Conservation (phyloP, 2,888 invertebrate genomes). For the Byasa hedistus region DNA sequence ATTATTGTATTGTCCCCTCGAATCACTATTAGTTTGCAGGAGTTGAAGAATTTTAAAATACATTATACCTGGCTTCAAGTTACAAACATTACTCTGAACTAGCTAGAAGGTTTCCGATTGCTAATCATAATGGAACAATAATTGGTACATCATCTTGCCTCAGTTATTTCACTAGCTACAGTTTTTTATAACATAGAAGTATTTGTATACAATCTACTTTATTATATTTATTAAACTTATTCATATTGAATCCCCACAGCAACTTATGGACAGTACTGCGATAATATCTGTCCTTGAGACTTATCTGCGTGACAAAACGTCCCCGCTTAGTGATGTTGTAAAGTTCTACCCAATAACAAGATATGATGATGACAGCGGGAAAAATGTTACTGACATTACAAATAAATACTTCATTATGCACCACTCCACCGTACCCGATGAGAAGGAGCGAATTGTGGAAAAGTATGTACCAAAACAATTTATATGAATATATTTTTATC, state of each 20-base stretch:
- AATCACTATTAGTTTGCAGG: too few relatives aligned
- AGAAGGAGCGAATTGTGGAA: slow-evolving; percentile 75
- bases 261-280: slow-evolving; percentile 95
- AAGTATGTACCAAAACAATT: slow-evolving; percentile 39
- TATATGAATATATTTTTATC: not conserved
- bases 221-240: not conserved
- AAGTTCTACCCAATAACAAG: slow-evolving; percentile 88
- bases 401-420: slow-evolving; percentile 95
- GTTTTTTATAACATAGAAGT: too few relatives aligned
- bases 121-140: too few relatives aligned
- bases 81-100: too few relatives aligned
- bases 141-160: too few relatives aligned
- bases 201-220: too few relatives aligned
- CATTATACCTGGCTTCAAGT: too few relatives aligned
- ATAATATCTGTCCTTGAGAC: slow-evolving; percentile 94
- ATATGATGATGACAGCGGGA: slow-evolving; percentile 84
- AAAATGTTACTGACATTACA: slow-evolving; percentile 85
- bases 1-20: too few relatives aligned
- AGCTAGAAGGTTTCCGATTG: too few relatives aligned
- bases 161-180: too few relatives aligned
- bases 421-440: slow-evolving; percentile 78
- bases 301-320: slow-evolving; percentile 81
- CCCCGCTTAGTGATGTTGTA: slow-evolving; percentile 84
- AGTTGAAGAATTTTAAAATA: too few relatives aligned
- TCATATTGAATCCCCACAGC: slow-evolving; percentile 73